Base-by-base conservation (phyloP, 2,113 vertebrate genomes). In the Drymodes brunneopygia region DNA sequence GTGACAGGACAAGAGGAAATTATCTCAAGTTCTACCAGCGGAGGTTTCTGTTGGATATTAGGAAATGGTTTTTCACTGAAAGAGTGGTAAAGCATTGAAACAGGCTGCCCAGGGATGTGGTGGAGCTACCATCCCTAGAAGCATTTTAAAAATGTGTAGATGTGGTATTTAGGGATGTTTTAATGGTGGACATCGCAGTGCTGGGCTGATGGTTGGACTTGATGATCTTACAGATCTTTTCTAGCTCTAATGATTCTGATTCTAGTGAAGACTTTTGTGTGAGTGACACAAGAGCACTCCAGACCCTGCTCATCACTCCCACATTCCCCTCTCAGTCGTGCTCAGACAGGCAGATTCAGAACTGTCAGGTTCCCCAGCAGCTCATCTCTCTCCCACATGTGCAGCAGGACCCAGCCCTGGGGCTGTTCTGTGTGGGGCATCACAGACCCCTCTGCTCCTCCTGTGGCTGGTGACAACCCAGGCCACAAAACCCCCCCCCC, bases 291-390 rank as follows among this genome's bases (percentile, higher is more conserved):
- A 27, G 18, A 86, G 23, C 44, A 3, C 40, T 67, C 15, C 25
- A 24, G 58, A 13, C 18, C 23, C 16, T 73, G 25, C 54, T 15
- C 22, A 25, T 53, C 84, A 53, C 60, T 65, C 31, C 20, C 17
- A 12, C 12, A 0, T 40, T 42, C 65, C 7, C 13, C 19, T 77
- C 28, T 70, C 31, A n/a, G 44, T 16, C 0, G 0, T 42, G 38
- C 61, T 48, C 28, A 67, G 33, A 44, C 11, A 51, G 57, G 16
- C n/a, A 67, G 18, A 15, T 24, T 65, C 16, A 47, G 29, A 67
- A 15, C 1, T 3, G 1, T 4, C n/a, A 4, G 6, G 4, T 17
- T 77, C 74, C 9, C 9, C 65, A 73, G 31, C 45, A 86, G 7
- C 42, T 67, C 65, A 42, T 35, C 47, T 10, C 57, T 61, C 17